Evolutionary conservation across 2,797 vertebrate genomes (phyloP).

Genomic region (Eleutherodactylus coqui): DNA sequence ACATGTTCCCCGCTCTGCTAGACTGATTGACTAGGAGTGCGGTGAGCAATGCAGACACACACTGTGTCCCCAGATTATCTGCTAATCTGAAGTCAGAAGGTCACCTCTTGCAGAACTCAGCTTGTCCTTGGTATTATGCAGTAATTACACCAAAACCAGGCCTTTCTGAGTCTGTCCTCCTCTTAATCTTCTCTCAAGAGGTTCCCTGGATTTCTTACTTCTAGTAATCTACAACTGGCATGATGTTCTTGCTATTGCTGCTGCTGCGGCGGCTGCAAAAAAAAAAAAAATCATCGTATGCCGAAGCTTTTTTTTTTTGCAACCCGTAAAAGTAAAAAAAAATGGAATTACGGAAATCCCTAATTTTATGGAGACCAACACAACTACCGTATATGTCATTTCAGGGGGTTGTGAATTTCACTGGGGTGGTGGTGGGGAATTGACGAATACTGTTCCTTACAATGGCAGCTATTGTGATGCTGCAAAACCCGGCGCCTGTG

Average conservation of each 20-base stretch:
- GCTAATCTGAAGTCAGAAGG: constrained; percentile 51
- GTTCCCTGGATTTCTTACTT: constrained; percentile 15
- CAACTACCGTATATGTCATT: constrained; percentile 33
- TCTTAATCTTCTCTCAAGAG: constrained; percentile 23
- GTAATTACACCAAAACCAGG: constrained; percentile 48
- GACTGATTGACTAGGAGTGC: neutral
- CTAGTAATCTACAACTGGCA: neutral
- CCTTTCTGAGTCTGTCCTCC: constrained; percentile 8
- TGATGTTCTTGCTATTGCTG: neutral
- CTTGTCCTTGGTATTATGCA: constrained; percentile 43
- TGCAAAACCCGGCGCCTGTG: constrained; percentile 40
- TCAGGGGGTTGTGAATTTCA: constrained; percentile 19
- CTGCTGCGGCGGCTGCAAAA: neutral
- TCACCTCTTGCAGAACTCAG: constrained; percentile 35
- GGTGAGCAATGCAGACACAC: neutral
- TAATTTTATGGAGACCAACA: neutral
- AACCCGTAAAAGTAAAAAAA: neutral
- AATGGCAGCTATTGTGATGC: constrained; percentile 58
- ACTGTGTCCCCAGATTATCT: constrained; percentile 38
- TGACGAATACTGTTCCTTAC: constrained; percentile 34
- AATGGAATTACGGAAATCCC: neutral
- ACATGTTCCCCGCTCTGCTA: neutral
- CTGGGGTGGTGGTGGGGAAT: neutral
- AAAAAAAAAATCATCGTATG: neutral
- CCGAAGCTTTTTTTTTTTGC: neutral